Evolutionary conservation across 2,888 invertebrate genomes (phyloP).

Genomic region (Trypoxylon attenuatum): DNA sequence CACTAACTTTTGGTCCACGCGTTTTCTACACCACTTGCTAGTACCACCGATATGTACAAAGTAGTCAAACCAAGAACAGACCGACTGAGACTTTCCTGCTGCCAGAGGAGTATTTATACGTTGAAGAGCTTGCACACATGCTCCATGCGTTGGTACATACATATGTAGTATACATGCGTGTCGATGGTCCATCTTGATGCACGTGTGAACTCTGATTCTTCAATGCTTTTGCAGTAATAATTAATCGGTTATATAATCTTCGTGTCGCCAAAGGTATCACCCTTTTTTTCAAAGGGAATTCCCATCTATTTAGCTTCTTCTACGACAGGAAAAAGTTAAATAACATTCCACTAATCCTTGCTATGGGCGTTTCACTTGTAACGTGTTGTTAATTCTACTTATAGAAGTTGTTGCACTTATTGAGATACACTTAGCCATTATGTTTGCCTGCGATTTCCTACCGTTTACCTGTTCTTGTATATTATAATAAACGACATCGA

Average conservation of each 20-base stretch:
- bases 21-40: conserved; percentile 3
- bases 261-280: neutral
- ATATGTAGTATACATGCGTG: conserved; percentile 13
- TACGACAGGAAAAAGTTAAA: too few species aligned
- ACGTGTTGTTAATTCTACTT: too few species aligned
- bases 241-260: conserved; percentile 19
- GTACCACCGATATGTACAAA: conserved; percentile 11
- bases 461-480: too few species aligned
- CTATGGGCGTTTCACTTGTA: too few species aligned
- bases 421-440: too few species aligned
- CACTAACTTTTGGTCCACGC: neutral
- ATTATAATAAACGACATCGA: too few species aligned
- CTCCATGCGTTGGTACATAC: conserved; percentile 13
- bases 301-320: too few species aligned
- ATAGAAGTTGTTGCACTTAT: too few species aligned
- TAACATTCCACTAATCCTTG: too few species aligned
- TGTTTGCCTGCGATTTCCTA: too few species aligned
- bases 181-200: conserved; percentile 20
- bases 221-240: conserved; percentile 6
- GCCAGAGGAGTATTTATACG: conserved; percentile 66
- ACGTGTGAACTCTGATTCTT: conserved; percentile 14
- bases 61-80: conserved; percentile 41
- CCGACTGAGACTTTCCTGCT: conserved; percentile 60
- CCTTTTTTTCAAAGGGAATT: neutral
- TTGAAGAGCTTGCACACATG: conserved; percentile 45